Conservation (phyloP, 2,797 vertebrate species). For the Tokudaia muenninki region DNA sequence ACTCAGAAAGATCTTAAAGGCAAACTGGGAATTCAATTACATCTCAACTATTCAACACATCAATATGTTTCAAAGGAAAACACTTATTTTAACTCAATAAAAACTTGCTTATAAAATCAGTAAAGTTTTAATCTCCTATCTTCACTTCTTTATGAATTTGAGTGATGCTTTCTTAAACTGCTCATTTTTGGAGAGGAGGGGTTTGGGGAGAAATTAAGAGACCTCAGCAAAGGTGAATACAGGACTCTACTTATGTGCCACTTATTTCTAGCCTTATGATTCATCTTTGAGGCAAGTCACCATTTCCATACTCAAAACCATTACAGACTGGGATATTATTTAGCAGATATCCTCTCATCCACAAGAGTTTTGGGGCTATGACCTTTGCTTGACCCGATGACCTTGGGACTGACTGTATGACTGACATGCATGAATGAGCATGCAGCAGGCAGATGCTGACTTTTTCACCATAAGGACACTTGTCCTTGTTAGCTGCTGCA, state of each 20-base stretch:
- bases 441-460: rapidly evolving
- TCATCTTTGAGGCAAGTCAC: neutral
- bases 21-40: neutral
- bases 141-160: neutral
- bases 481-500: neutral
- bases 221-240: too few species aligned
- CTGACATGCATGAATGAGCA: neutral
- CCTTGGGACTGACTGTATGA: neutral
- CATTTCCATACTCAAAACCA: neutral
- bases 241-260: too few species aligned
- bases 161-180: too few species aligned
- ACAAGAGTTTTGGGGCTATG: neutral
- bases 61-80: slow-evolving; percentile 17
- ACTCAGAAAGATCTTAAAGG: neutral
- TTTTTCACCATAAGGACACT: neutral
- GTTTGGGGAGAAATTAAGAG: neutral
- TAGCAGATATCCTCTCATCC: neutral
- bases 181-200: neutral
- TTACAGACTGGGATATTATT: neutral
- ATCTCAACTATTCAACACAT: neutral
- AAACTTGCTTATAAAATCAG: neutral
- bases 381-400: too few species aligned
- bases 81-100: slow-evolving; percentile 35
- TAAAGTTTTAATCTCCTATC: neutral
- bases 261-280: neutral